Evolutionary conservation across 2,888 invertebrate species (phyloP), one percentile per base, ranked within the genome.

Genomic region (Eupsilia transversa): DNA sequence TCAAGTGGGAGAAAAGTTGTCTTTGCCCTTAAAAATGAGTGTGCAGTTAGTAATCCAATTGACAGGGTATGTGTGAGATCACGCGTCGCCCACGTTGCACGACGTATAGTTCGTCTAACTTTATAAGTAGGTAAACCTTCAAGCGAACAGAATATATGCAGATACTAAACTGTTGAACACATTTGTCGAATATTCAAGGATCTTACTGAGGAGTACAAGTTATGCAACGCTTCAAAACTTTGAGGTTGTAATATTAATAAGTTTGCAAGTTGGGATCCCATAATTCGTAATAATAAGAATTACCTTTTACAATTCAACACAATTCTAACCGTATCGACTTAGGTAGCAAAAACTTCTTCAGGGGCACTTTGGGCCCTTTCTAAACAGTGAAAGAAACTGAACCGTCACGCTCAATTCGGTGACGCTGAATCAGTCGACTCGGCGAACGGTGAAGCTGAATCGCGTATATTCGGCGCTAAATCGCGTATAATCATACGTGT

Each of bases 41-140:
- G 52, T 54, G 60, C 79, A 61, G 27, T 38, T 20, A 75, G 67
- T 83, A 83, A 85, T 85, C 78, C 85, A 82, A 85, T 85, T 85
- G 78, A 64, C 74, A 83, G 79, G 20, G 57, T 73, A 70, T 61
- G 68, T 72, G 72, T 72, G 72, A 72, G 67, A 78, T 72, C 82
- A 78, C 74, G 69, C 67, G 71, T 70, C 77, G 41, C 67, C 72
- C 49, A 78, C 77, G 43, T 41, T 3, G 49, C 33, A 23, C 57
- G 68, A 67, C 74, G 60, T 72, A 65, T 63, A 46, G 82, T 43
- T 66, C 35, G 33, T 52, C 43, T 74, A 65, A 38, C 38, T 79
- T 67, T 67, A 33, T 56, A 80, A 14, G 35, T 46, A 52, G 10
- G 5, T 61, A 80, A 73, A 64, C 57, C 43, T 64, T 80, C 52